Base-by-base conservation (phyloP, 2,797 vertebrate genomes). In the Gephyroberyx darwinii region DNA sequence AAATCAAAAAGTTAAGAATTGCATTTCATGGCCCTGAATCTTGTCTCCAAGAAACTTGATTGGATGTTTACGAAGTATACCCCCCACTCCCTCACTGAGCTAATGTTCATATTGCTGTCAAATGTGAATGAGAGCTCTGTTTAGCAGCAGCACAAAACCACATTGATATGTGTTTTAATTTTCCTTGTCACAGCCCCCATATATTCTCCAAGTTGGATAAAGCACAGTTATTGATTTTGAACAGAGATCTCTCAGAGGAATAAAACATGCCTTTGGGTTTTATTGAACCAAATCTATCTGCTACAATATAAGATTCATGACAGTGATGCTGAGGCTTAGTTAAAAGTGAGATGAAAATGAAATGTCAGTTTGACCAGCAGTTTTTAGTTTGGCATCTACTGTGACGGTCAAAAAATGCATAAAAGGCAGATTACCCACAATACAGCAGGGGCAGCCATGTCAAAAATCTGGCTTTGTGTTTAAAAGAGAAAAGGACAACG, bases 81-180 rank as follows among this genome's bases (percentile, higher is more conserved):
- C 2, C 8, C 54, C 59, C 62, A 13, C 26, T 13, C 16, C 35
- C 22, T 10, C 9, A 33, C 22, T 35, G 30, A 55, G 39, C 26
- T 12, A 4, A 47, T 64, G 62, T 52, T 78, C 48, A 43, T 16
- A n/a, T 14, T 58, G 37, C 35, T 78, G 55, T 75, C 59, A 74
- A 37, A 60, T 61, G 30, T 67, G 19, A 75, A 47, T 37, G 22
- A 70, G n/a, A 61, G 58, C 14, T 37, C 59, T 43, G 50, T 67
- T 62, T 52, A 61, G 31, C 26, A 63, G 20, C n/a, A 69, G 30
- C 59, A 10, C 45, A 12, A 43, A 43, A 43, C 13, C 41, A 43
- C 41, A 41, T 13, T 1, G 3, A 51, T 58, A 57, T 82, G 75
- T 82, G 39, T 67, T 86, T 78, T 67, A 9, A 77, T 77, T 77